Conservation (phyloP, 2,797 vertebrate species). For the Echiichthys vipera region DNA sequence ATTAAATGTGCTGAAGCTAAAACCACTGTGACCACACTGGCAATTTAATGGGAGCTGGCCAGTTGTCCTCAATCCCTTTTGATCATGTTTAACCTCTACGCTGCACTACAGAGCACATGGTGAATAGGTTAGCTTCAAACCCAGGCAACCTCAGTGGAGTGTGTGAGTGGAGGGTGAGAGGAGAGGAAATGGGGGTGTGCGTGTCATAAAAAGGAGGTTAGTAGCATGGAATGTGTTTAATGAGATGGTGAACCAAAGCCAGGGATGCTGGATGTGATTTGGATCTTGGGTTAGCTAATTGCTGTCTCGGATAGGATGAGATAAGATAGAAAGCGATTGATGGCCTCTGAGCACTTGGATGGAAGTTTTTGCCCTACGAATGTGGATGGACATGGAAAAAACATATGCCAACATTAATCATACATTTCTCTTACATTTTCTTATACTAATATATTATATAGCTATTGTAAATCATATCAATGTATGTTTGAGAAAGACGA, state of each 20-base stretch:
- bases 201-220: conserved; percentile 64
- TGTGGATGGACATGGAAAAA: conserved; percentile 34
- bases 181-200: conserved; percentile 8
- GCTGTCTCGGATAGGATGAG: conserved; percentile 64
- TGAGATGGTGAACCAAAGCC: conserved; percentile 64
- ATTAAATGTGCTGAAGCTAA: conserved; percentile 32
- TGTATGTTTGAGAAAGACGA: not conserved
- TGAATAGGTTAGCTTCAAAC: conserved; percentile 68
- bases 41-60: conserved; percentile 27
- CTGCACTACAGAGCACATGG: conserved; percentile 36
- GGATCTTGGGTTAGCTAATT: conserved; percentile 74
- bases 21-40: conserved; percentile 52
- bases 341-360: conserved; percentile 35
- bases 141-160: conserved; percentile 35
- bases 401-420: conserved; percentile 4
- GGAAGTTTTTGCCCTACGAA: conserved; percentile 38
- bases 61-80: conserved; percentile 37
- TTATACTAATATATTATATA: not conserved
- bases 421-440: conserved; percentile 24
- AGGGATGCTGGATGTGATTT: conserved; percentile 71
- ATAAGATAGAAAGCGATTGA: conserved; percentile 51
- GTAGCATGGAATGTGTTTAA: conserved; percentile 67
- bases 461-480: not conserved
- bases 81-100: conserved; percentile 57
- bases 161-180: not conserved